Evolutionary conservation across 2,113 vertebrate genomes (phyloP).

Genomic region (Melanotaenia duboulayi): DNA sequence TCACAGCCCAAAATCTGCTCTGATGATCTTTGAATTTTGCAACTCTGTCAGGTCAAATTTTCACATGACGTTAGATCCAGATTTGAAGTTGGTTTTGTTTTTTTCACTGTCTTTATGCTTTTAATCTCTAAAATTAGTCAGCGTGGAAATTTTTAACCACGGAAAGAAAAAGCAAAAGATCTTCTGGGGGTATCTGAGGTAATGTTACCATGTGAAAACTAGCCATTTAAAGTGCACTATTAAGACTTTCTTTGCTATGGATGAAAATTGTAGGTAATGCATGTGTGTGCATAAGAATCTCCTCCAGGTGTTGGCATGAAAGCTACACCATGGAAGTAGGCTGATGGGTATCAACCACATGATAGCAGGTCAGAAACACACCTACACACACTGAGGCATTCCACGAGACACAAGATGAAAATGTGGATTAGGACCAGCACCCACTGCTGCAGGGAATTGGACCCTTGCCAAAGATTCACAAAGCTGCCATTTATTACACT

Average conservation of each 20-base stretch:
- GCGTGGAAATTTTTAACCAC: neutral
- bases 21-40: constrained; percentile 62
- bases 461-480: constrained; percentile 22
- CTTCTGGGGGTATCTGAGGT: neutral
- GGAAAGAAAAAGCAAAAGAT: neutral
- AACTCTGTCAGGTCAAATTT: constrained; percentile 45
- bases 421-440: constrained; percentile 18
- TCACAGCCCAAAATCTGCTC: constrained; percentile 39
- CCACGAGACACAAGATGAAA: constrained; percentile 12
- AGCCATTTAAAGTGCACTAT: neutral
- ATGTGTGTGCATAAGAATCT: constrained; percentile 13
- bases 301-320: constrained; percentile 31
- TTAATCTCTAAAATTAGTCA: constrained; percentile 7
- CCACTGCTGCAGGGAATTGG: constrained; percentile 42
- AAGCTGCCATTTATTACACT: constrained; percentile 13
- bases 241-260: constrained; percentile 1
- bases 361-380: constrained; percentile 51
- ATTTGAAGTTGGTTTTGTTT: neutral
- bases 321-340: constrained; percentile 28
- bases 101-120: neutral
- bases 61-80: constrained; percentile 13
- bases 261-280: neutral
- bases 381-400: constrained; percentile 37
- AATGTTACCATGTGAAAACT: constrained; percentile 2
- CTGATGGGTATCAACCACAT: constrained; percentile 16